Evolutionary conservation across 1,140 invertebrate genomes (phyloP).

Genomic region (Diachasmimorpha longicaudata): DNA sequence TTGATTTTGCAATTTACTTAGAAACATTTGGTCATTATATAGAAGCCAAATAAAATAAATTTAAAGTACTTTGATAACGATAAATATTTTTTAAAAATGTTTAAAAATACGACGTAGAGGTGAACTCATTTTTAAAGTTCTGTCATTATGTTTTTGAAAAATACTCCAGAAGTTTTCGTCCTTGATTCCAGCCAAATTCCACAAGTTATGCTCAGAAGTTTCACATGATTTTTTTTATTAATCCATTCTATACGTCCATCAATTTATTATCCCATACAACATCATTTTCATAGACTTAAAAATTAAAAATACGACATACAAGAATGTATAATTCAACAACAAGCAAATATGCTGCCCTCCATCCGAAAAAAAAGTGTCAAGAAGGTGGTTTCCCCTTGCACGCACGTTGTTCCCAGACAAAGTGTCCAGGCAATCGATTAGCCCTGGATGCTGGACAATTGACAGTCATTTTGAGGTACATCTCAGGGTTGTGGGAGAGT

Average conservation of each 20-base stretch:
- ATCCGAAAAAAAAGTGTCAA: not conserved
- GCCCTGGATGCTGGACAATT: slow-evolving; percentile 45
- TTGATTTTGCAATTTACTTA: too few relatives aligned
- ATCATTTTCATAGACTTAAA: slow-evolving; percentile 8
- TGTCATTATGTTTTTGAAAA: too few relatives aligned
- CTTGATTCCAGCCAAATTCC: too few relatives aligned
- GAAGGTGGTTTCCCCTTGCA: not conserved
- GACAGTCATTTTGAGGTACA: slow-evolving; percentile 47
- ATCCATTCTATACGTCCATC: not conserved
- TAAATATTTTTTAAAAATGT: too few relatives aligned
- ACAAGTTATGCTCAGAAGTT: too few relatives aligned
- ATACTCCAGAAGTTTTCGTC: too few relatives aligned
- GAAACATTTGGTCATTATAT: too few relatives aligned
- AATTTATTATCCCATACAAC: not conserved
- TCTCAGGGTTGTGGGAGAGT: slow-evolving; percentile 34
- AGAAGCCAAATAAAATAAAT: too few relatives aligned
- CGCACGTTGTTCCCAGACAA: slow-evolving; percentile 47
- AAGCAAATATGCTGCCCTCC: not conserved
- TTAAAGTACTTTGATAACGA: too few relatives aligned
- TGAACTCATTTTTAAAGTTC: too few relatives aligned
- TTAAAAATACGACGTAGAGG: too few relatives aligned
- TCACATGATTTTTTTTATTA: not conserved
- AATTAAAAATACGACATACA: slow-evolving; percentile 31
- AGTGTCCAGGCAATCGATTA: slow-evolving; percentile 49
- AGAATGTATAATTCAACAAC: slow-evolving; percentile 23